Evolutionary conservation across 2,797 vertebrate species (phyloP).

Genomic region (Typhlichthys subterraneus): DNA sequence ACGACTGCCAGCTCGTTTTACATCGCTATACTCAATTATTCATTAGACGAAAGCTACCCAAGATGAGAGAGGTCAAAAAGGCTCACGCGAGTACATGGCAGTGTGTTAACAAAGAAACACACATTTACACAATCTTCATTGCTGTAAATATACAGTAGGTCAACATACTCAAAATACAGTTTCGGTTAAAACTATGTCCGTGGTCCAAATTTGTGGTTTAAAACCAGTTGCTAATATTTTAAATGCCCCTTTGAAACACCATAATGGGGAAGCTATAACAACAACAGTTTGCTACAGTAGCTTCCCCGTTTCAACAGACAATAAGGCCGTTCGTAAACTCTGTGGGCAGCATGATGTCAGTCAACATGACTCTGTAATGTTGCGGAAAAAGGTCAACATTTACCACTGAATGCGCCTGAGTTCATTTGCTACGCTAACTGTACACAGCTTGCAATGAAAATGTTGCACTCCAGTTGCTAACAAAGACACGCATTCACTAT

Average conservation of each 20-base stretch:
- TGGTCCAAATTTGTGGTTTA: too few relatives aligned
- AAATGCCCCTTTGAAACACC: neutral
- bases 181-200: too few relatives aligned
- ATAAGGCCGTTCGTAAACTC: conserved; percentile 2
- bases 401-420: conserved; percentile 24
- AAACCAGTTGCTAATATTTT: neutral
- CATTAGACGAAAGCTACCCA: conserved; percentile 17
- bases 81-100: neutral
- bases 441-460: conserved; percentile 31
- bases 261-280: neutral
- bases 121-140: neutral
- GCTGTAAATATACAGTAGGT: neutral
- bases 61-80: conserved; percentile 4
- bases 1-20: conserved; percentile 33
- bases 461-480: conserved; percentile 19
- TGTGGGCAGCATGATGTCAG: conserved; percentile 34
- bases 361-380: conserved; percentile 21
- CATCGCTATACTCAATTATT: conserved; percentile 49
- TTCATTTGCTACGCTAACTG: conserved; percentile 39
- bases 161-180: too few relatives aligned
- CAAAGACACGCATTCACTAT: conserved; percentile 40
- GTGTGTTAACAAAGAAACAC: conserved; percentile 2
- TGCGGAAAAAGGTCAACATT: conserved; percentile 50
- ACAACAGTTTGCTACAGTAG: neutral
- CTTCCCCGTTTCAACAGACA: conserved; percentile 9